Evolutionary conservation across 30 jellyfish, hydroid and myxozoan species (phyloP).

Genomic region (Catostylus mosaicus): DNA sequence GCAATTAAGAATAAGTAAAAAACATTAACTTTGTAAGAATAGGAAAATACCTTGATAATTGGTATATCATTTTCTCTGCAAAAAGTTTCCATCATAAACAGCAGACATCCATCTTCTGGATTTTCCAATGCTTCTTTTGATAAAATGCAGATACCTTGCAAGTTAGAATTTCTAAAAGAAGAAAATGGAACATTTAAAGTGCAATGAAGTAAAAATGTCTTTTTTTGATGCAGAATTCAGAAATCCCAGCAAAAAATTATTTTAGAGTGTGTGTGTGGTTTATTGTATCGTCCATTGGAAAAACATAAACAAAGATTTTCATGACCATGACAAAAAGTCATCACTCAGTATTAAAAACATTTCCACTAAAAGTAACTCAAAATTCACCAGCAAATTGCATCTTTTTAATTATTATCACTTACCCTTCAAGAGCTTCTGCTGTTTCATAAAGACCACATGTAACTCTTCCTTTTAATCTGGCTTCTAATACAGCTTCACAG

Average conservation of each 20-base stretch:
- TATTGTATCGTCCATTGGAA: no score
- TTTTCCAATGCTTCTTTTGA: conserved; percentile 4
- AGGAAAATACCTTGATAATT: conserved; percentile 13
- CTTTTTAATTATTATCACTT: neutral
- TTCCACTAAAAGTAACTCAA: no score
- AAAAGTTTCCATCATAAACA: conserved; percentile 57
- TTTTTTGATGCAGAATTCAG: neutral
- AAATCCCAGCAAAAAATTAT: no score
- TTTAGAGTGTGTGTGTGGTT: no score
- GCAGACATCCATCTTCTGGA: conserved; percentile 35
- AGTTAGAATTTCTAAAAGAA: conserved; percentile 1
- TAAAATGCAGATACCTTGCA: conserved; percentile 33
- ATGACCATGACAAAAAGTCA: no score
- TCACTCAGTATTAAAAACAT: no score
- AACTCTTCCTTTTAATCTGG: conserved; percentile 35
- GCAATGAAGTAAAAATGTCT: neutral
- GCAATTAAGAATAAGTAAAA: no score
- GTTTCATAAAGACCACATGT: conserved; percentile 62
- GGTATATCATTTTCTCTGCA: conserved; percentile 48
- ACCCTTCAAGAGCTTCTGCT: conserved; percentile 51
- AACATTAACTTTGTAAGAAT: no score
- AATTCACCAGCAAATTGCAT: no score
- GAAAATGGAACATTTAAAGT: neutral
- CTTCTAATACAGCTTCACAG: conserved; percentile 25
- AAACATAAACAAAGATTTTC: no score